Evolutionary conservation across 2,888 invertebrate genomes (phyloP).

Genomic region (Cylloceria caligata): DNA sequence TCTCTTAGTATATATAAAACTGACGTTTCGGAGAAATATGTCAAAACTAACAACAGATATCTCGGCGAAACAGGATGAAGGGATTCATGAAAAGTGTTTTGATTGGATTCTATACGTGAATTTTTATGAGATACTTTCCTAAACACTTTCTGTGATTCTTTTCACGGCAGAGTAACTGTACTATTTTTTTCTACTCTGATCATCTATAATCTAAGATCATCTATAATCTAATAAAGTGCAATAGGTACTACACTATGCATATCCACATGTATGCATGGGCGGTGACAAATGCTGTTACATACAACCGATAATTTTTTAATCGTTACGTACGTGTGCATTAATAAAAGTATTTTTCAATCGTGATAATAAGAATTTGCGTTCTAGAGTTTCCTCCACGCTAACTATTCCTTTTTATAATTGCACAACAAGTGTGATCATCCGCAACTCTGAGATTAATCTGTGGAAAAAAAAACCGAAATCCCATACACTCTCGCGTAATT

Average conservation of each 20-base stretch:
- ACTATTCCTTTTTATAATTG: constrained; percentile 31
- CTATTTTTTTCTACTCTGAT: too few relatives aligned
- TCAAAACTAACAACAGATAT: too few relatives aligned
- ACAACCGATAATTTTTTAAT: constrained; percentile 42
- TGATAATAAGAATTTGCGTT: constrained; percentile 50
- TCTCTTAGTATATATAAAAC: too few relatives aligned
- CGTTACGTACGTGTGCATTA: constrained; percentile 29
- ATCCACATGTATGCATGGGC: not conserved
- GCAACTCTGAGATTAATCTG: not conserved
- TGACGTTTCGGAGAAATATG: too few relatives aligned
- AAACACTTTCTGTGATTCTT: too few relatives aligned
- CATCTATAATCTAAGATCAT: too few relatives aligned
- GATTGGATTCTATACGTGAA: too few relatives aligned
- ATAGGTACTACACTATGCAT: not conserved
- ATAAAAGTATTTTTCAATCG: constrained; percentile 54
- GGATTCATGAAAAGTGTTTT: too few relatives aligned
- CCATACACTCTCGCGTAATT: constrained; percentile 26
- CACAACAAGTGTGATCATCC: constrained; percentile 32
- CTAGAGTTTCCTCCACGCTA: constrained; percentile 33
- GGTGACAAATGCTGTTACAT: not conserved
- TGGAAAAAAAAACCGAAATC: constrained; percentile 18
- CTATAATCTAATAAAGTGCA: not conserved
- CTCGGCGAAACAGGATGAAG: too few relatives aligned
- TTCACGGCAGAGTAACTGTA: too few relatives aligned
- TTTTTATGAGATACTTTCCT: too few relatives aligned